These are phyloP conservation scores for Coenonympha arcania DNA, from an alignment of 2,888 invertebrate genomes.

Conservation along the genomic window DNA sequence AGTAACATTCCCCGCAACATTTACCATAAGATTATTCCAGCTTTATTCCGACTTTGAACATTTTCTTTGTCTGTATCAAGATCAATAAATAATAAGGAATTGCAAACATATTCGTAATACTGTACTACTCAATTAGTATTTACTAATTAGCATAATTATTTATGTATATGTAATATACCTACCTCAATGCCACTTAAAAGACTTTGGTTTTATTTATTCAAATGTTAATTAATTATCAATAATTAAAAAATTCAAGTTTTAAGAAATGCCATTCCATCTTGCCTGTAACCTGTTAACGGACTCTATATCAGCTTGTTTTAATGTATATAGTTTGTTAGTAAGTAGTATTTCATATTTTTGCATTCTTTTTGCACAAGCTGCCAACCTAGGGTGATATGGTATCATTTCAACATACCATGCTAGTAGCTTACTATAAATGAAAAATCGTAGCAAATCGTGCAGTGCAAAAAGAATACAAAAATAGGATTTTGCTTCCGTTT, in stretches of 20 bases:
- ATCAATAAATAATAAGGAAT: too few species aligned
- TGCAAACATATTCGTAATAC: not conserved
- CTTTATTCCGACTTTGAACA: not conserved
- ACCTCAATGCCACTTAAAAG: not conserved
- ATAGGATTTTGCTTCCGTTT: too few species aligned
- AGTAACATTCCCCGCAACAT: conserved; percentile 8
- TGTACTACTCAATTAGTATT: not conserved
- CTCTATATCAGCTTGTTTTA: too few species aligned
- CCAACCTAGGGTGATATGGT: too few species aligned
- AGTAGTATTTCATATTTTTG: too few species aligned
- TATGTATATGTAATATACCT: not conserved
- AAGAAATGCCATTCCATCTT: conserved; percentile 12
- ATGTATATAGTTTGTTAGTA: too few species aligned
- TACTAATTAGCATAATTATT: not conserved
- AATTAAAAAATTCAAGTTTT: not conserved
- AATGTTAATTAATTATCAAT: not conserved
- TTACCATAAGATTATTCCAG: not conserved
- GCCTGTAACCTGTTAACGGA: conserved; percentile 13
- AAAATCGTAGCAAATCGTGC: too few species aligned
- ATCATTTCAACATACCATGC: too few species aligned
- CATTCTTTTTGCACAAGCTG: too few species aligned
- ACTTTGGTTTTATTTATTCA: not conserved
- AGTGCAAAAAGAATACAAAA: too few species aligned
- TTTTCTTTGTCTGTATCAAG: not conserved
- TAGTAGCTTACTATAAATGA: too few species aligned